Percentiles rank a stretch among this genome's conserved stretches.
Evolutionary conservation across 2,113 vertebrate species (phyloP).

Genomic region (Ancistrus triradiatus): DNA sequence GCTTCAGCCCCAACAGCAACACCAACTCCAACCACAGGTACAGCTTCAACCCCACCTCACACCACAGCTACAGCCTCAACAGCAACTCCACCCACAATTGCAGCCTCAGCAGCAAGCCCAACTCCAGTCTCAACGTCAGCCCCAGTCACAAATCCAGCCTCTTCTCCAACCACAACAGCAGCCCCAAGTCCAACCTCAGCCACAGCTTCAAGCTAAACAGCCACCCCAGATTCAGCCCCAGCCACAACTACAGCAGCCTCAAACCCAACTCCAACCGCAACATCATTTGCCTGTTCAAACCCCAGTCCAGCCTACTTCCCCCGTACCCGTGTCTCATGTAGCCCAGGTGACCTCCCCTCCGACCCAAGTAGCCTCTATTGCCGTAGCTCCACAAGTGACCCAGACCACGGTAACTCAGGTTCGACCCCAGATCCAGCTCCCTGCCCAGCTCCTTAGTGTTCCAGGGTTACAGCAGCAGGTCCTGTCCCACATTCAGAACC

Average conservation of each 20-base stretch:
- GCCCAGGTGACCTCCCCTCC: slow-evolving; percentile 43
- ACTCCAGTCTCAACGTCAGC: background rate
- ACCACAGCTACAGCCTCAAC: slow-evolving; percentile 25
- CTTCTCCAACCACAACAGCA: slow-evolving; percentile 1
- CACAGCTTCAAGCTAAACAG: background rate
- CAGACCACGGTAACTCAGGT: slow-evolving; percentile 57
- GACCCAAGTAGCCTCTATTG: slow-evolving; percentile 35
- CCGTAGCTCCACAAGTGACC: slow-evolving; percentile 57
- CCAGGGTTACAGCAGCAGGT: slow-evolving; percentile 86
- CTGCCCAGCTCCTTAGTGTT: slow-evolving; percentile 83
- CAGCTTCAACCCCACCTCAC: slow-evolving; percentile 49
- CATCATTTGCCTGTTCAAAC: slow-evolving; percentile 58
- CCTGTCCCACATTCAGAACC: slow-evolving; percentile 80
- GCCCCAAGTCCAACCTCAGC: background rate
- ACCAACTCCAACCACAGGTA: slow-evolving; percentile 49
- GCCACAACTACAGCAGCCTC: slow-evolving; percentile 1
- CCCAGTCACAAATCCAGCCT: slow-evolving; percentile 1
- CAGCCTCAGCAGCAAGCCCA: slow-evolving; percentile 47
- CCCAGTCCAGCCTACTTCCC: slow-evolving; percentile 23
- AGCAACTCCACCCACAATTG: slow-evolving; percentile 53
- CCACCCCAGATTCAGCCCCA: background rate
- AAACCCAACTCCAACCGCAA: slow-evolving; percentile 48
- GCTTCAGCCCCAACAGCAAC: slow-evolving; percentile 41
- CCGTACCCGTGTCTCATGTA: slow-evolving; percentile 43
- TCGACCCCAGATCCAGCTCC: slow-evolving; percentile 71